These are phyloP conservation scores for Acleris emargana DNA, from an alignment of 2,888 invertebrate genomes.

Conservation along the genomic window DNA sequence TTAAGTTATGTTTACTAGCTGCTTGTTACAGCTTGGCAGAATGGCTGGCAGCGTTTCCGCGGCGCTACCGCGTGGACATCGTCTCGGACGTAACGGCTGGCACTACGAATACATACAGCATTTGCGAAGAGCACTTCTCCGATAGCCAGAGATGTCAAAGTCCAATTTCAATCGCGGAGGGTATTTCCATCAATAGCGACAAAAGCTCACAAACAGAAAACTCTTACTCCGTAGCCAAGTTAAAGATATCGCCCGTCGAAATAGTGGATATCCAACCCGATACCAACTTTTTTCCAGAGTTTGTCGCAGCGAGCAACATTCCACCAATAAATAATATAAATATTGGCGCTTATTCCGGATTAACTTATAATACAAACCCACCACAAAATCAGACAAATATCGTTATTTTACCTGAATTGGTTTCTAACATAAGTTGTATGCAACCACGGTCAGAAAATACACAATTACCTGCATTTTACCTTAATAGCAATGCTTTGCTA, in stretches of 20 bases:
- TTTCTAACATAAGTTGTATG: background rate
- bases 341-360: background rate
- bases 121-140: background rate
- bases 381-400: background rate
- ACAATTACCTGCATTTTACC: too few relatives aligned
- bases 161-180: too few relatives aligned
- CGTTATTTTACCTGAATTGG: background rate
- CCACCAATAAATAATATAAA: background rate
- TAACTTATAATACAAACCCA: background rate
- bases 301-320: background rate
- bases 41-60: background rate
- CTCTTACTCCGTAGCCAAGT: background rate
- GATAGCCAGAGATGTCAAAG: background rate
- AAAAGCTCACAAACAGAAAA: background rate
- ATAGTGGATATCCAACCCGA: constrained; percentile 7
- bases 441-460: background rate
- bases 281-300: background rate
- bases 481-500: too few relatives aligned
- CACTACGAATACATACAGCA: background rate
- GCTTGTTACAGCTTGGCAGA: constrained; percentile 5
- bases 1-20: background rate
- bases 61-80: background rate
- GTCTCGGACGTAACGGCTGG: background rate
- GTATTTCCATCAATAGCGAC: too few relatives aligned
- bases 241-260: background rate